Evolutionary conservation across 2,888 invertebrate species (phyloP), one percentile per base, ranked within the genome.

Genomic region (Allacma fusca): DNA sequence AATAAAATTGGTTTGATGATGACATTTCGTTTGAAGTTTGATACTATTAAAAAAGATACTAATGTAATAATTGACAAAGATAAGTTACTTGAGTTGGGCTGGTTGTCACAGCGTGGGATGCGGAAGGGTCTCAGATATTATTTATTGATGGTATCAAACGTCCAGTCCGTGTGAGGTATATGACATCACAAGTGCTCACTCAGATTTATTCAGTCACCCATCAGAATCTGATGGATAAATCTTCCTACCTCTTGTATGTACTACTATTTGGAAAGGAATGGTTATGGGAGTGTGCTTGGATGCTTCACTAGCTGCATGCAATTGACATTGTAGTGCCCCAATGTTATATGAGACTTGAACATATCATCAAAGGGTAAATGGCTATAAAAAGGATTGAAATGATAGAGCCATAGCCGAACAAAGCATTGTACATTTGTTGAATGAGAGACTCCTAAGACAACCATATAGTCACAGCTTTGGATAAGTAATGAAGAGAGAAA

Each of bases 321-420:
- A 70, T 44, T 70, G 69, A 70, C 69, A 70, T 70, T 40, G 24
- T 70, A 70, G 44, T 70, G 43, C 40, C 40, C 43, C 16, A 4
- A 5, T 50, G 40, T 40, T 40, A 9, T 9, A 40, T n/a, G n/a
- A n/a, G n/a, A n/a, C n/a, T n/a, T n/a, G n/a, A n/a, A n/a, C n/a
- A n/a, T n/a, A n/a, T n/a, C n/a, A n/a, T n/a, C n/a, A n/a, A n/a
- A n/a, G n/a, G n/a, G 50, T 50, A 50, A 50, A n/a, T 40, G n/a
- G 16, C 9, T 50, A 50, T 16, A 16, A 50, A 50, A 50, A 50
- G 5, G 16, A 5, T 50, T 50, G 50, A n/a, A 5, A 50, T 50
- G 50, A 50, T 16, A 40, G 13, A 40, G 40, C 13, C 13, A 40
- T 40, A 5, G 7, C 7, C 5, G 40, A 50, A 50, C 19, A 50